phyloP scores from a whole-genome alignment of 2,888 invertebrate species.

The Elmis aenea region DNA sequence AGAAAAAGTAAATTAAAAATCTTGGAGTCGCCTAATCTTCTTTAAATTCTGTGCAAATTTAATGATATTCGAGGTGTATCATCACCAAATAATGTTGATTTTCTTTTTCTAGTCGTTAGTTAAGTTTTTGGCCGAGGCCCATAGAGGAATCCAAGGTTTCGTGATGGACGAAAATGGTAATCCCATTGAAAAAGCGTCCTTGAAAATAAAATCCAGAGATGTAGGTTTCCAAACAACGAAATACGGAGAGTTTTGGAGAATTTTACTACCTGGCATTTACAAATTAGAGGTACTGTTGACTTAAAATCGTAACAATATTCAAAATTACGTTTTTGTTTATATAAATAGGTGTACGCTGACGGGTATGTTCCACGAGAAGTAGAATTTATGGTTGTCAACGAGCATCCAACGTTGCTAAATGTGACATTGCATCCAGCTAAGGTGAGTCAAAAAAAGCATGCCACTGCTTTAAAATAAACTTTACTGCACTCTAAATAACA shows the following conservation, averaged over 20 bases:
- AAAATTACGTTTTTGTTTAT: constrained; percentile 3
- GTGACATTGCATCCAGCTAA: constrained; percentile 74
- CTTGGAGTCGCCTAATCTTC: no score
- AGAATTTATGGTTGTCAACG: constrained; percentile 80
- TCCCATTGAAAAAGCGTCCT: constrained; percentile 72
- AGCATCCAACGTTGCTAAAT: constrained; percentile 79
- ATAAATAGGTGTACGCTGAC: constrained; percentile 78
- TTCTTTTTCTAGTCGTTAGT: constrained; percentile 76
- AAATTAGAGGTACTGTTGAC: constrained; percentile 65
- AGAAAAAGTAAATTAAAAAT: no score
- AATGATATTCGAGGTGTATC: background rate
- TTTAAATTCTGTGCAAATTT: no score
- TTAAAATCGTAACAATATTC: background rate
- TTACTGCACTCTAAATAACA: background rate
- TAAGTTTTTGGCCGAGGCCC: constrained; percentile 79
- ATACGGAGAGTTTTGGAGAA: constrained; percentile 93
- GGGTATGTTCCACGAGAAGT: constrained; percentile 78
- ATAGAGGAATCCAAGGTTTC: constrained; percentile 85
- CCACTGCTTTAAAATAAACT: constrained; percentile 3
- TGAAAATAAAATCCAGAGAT: constrained; percentile 76
- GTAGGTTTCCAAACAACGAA: constrained; percentile 81
- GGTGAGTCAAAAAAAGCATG: constrained; percentile 57
- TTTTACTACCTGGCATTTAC: constrained; percentile 82
- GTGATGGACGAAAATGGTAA: constrained; percentile 73
- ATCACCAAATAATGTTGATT: constrained; percentile 21